phyloP scores from a whole-genome alignment of 2,797 vertebrate species.

The Tragopan temminckii region DNA sequence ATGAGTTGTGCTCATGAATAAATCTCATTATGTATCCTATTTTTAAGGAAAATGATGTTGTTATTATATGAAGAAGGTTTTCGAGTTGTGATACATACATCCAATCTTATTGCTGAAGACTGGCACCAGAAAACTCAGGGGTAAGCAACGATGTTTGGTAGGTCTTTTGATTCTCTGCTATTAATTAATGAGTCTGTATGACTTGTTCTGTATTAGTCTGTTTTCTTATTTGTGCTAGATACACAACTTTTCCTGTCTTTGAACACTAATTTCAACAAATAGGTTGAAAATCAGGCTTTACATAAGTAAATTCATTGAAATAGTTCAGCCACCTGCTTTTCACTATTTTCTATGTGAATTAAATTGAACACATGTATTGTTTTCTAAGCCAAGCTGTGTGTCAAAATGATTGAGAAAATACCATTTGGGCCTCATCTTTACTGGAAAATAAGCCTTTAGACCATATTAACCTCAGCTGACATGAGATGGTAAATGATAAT shows the following conservation, averaged over 20 bases:
- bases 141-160: constrained; percentile 73
- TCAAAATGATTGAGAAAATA: neutral
- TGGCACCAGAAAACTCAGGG: constrained; percentile 99
- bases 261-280: too few species aligned
- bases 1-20: neutral
- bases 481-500: neutral
- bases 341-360: neutral
- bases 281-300: neutral
- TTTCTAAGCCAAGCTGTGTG: neutral
- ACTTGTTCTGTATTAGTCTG: neutral
- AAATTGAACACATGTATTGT: neutral
- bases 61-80: constrained; percentile 95
- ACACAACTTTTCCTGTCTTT: neutral
- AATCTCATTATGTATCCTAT: neutral
- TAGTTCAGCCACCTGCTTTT: neutral
- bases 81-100: constrained; percentile 93
- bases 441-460: neutral
- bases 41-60: constrained; percentile 96
- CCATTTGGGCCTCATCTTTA: neutral
- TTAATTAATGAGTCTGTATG: neutral
- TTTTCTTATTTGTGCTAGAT: neutral
- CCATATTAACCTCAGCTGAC: neutral
- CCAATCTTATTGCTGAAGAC: constrained; percentile 95
- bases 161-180: neutral
- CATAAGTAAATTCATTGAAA: neutral